A percentile compares a stretch with the other conserved stretches of the same genome.
Evolutionary conservation across 2,888 invertebrate species (phyloP).

Genomic region (Boloria euphrosyne): DNA sequence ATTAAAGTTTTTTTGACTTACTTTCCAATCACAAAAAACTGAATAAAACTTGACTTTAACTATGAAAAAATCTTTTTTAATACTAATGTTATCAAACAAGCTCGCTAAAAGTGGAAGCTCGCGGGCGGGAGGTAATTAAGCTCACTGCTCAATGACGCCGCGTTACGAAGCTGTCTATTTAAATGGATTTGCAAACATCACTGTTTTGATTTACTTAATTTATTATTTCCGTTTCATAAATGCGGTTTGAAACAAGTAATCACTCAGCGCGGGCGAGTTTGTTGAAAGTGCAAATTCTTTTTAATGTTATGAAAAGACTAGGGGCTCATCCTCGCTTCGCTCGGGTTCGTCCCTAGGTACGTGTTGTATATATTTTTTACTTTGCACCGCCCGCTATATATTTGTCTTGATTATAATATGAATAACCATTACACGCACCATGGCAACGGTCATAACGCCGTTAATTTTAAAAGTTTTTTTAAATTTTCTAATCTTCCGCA

Average conservation of each 20-base stretch:
- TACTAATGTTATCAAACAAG: background rate
- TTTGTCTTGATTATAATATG: no score
- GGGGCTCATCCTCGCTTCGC: no score
- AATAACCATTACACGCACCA: no score
- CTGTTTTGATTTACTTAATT: conserved; percentile 22
- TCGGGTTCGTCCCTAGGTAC: no score
- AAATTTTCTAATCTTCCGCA: no score
- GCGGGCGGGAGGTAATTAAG: conserved; percentile 10
- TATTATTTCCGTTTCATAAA: conserved; percentile 21
- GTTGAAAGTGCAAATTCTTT: no score
- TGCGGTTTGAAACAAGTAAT: conserved; percentile 9
- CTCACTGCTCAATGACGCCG: conserved; percentile 13
- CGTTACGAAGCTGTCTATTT: conserved; percentile 6
- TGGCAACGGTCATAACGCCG: no score
- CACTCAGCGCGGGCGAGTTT: background rate
- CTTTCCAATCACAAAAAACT: background rate
- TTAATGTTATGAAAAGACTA: no score
- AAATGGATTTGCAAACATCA: conserved; percentile 19
- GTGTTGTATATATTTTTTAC: no score
- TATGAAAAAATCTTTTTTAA: background rate
- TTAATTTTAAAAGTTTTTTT: no score
- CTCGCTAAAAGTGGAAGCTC: background rate
- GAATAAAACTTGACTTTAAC: background rate
- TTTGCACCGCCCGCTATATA: no score
- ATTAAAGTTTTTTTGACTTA: background rate